Evolutionary conservation across 92 coral and sea anemone species (phyloP).

Genomic region (Pocillopora meandrina): DNA sequence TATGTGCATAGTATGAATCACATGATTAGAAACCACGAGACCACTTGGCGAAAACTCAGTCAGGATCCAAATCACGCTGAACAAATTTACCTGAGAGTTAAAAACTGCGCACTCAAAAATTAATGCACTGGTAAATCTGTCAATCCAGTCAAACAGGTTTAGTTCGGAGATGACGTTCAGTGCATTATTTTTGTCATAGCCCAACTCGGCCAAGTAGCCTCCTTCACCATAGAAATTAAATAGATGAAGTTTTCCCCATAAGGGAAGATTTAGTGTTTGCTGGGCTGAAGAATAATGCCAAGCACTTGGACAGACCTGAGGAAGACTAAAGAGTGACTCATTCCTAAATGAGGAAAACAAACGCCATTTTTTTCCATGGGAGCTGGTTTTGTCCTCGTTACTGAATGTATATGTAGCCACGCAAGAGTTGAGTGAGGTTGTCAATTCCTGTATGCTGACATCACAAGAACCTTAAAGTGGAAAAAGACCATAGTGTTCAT

Average conservation of each 20-base stretch:
- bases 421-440: conserved; percentile 29
- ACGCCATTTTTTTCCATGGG: conserved; percentile 41
- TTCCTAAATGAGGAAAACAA: not conserved
- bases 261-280: conserved; percentile 19
- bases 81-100: conserved; percentile 46
- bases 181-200: conserved; percentile 24
- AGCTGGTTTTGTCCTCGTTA: conserved; percentile 34
- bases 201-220: conserved; percentile 52
- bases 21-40: conserved; percentile 18
- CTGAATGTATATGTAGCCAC: conserved; percentile 6
- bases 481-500: not conserved
- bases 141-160: conserved; percentile 37
- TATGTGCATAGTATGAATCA: conserved; percentile 39
- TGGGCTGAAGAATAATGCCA: conserved; percentile 42
- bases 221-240: conserved; percentile 29
- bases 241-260: conserved; percentile 19
- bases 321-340: not conserved
- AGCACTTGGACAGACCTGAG: conserved; percentile 25
- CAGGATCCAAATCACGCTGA: conserved; percentile 39
- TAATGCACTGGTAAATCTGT: conserved; percentile 46
- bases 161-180: conserved; percentile 17
- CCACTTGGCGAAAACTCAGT: conserved; percentile 52
- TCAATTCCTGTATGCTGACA: conserved; percentile 3
- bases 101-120: conserved; percentile 50
- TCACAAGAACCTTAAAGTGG: conserved; percentile 30